Conservation (phyloP, 2,797 vertebrate species). For the Setipinna tenuifilis region DNA sequence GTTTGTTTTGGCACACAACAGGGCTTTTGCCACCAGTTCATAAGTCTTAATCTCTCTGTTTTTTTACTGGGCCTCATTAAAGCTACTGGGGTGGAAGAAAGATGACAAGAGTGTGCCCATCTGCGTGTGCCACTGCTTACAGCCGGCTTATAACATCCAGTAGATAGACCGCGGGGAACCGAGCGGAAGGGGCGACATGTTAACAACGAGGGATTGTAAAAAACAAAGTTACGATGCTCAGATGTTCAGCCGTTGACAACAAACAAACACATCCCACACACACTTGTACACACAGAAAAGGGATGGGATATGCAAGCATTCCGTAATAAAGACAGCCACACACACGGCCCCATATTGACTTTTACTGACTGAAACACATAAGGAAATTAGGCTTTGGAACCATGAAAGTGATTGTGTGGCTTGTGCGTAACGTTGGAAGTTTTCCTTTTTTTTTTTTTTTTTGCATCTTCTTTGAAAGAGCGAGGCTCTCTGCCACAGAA, state of each 20-base stretch:
- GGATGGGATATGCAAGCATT: neutral
- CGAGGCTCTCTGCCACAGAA: neutral
- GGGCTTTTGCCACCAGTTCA: neutral
- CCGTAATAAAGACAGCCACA: constrained; percentile 31
- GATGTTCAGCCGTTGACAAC: neutral
- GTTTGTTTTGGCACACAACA: neutral
- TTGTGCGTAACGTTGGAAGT: constrained; percentile 28
- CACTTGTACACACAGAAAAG: constrained; percentile 27
- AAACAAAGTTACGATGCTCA: constrained; percentile 1
- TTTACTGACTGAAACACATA: constrained; percentile 26
- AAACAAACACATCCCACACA: constrained; percentile 1
- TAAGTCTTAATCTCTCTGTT: constrained; percentile 18
- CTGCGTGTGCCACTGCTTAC: neutral
- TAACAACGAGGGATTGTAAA: constrained; percentile 11
- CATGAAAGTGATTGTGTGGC: constrained; percentile 34
- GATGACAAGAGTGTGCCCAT: constrained; percentile 18
- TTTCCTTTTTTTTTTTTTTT: neutral
- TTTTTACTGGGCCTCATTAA: constrained; percentile 38
- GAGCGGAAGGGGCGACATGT: constrained; percentile 1
- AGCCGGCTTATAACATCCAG: neutral
- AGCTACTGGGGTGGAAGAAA: constrained; percentile 30
- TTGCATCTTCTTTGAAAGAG: constrained; percentile 30
- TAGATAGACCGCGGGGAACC: neutral
- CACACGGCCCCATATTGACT: constrained; percentile 14
- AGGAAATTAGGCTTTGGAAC: constrained; percentile 22